phyloP scores from a whole-genome alignment of 2,113 vertebrate genomes.

The Chamaetylas fuelleborni region DNA sequence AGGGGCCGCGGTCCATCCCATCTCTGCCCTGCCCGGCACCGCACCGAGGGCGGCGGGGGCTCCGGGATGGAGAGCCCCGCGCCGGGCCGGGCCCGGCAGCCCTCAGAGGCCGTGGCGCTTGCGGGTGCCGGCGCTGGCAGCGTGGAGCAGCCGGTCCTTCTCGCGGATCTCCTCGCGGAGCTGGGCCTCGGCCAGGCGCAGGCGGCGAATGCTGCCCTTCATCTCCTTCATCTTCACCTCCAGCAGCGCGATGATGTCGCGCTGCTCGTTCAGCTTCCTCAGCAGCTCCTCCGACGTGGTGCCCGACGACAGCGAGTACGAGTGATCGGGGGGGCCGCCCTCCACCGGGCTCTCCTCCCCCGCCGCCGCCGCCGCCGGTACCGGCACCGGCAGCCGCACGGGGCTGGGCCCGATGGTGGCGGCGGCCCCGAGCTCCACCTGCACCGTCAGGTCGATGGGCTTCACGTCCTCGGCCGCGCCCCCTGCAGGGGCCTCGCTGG shows the following conservation, averaged over 20 bases:
- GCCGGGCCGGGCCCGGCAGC: neutral
- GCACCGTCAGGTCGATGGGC: conserved; percentile 81
- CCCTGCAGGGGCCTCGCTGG: neutral
- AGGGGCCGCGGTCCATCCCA: neutral
- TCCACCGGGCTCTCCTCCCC: conserved; percentile 64
- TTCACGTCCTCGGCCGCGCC: conserved; percentile 80
- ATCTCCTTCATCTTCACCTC: conserved; percentile 99
- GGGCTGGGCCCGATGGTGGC: conserved; percentile 2
- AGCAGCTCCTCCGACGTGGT: conserved; percentile 94
- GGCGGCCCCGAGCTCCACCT: conserved; percentile 72
- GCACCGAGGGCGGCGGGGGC: neutral
- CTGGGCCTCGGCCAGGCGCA: conserved; percentile 89
- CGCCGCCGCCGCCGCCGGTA: conserved; percentile 1
- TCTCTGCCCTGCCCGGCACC: neutral
- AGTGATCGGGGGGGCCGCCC: conserved; percentile 85
- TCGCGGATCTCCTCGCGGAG: conserved; percentile 92
- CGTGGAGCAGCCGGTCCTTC: conserved; percentile 86
- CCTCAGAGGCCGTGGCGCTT: conserved; percentile 85
- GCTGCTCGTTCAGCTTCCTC: conserved; percentile 94
- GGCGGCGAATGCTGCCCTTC: conserved; percentile 94
- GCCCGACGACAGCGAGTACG: conserved; percentile 93
- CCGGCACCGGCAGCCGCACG: conserved; percentile 44
- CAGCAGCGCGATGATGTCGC: conserved; percentile 96
- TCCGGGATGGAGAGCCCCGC: neutral
- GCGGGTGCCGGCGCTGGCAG: conserved; percentile 71